phyloP scores from a whole-genome alignment of 2,797 vertebrate genomes.

The Adrianichthys oophorus region DNA sequence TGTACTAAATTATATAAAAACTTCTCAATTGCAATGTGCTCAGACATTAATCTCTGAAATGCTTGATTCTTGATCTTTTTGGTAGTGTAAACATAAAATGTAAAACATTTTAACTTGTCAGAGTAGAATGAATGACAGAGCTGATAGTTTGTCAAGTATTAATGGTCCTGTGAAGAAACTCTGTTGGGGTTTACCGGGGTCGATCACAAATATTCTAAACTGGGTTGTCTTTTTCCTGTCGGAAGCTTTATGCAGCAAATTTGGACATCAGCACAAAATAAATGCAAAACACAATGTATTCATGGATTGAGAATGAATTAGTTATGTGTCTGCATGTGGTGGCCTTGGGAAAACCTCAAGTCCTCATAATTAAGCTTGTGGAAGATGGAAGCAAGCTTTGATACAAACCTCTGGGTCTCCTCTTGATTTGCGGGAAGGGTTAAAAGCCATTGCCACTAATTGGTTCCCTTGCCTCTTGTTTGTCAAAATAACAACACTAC shows the following conservation, averaged over 20 bases:
- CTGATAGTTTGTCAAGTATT: too few species aligned
- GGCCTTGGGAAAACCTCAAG: slow-evolving; percentile 55
- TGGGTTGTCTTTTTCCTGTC: background rate
- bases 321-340: slow-evolving; percentile 50
- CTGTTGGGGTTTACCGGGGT: slow-evolving; percentile 5
- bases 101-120: background rate
- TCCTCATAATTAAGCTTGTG: slow-evolving; percentile 60
- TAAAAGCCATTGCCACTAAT: slow-evolving; percentile 65
- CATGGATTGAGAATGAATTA: slow-evolving; percentile 55
- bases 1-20: too few species aligned
- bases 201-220: background rate
- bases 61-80: too few species aligned
- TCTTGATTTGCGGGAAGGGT: slow-evolving; percentile 54
- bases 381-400: slow-evolving; percentile 36
- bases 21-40: too few species aligned
- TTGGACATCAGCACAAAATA: slow-evolving; percentile 10
- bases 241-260: slow-evolving; percentile 1
- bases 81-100: too few species aligned
- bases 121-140: background rate
- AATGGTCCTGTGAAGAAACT: slow-evolving; percentile 1
- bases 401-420: slow-evolving; percentile 34
- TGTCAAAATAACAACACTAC: slow-evolving; percentile 55
- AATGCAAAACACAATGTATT: slow-evolving; percentile 42
- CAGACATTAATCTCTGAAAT: too few species aligned
- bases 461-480: slow-evolving; percentile 73